phyloP scores from a whole-genome alignment of 2,113 vertebrate genomes.

The Lamprologus tigripictilis region DNA sequence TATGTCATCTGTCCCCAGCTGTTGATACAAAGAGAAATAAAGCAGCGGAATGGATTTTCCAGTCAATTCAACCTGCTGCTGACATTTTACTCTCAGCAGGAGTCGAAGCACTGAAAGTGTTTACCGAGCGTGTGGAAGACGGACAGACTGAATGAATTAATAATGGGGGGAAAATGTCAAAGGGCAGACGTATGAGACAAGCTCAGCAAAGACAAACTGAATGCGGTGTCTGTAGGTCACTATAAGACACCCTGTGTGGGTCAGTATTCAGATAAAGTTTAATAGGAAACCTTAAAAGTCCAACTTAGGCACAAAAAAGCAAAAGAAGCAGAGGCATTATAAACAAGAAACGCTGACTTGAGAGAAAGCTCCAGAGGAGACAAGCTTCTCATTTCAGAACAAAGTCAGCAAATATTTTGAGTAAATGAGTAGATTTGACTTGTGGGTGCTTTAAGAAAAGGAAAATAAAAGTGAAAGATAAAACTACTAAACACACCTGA shows the following conservation, averaged over 20 bases:
- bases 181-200: background rate
- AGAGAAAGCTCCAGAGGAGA: background rate
- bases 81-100: conserved; percentile 52
- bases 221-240: background rate
- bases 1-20: background rate
- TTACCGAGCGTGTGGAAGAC: conserved; percentile 6
- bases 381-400: background rate
- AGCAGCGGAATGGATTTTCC: conserved; percentile 17
- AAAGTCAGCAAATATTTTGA: background rate
- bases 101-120: conserved; percentile 17
- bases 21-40: background rate
- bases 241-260: background rate
- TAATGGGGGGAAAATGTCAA: conserved; percentile 43
- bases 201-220: background rate
- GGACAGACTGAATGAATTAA: conserved; percentile 42
- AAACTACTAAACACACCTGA: background rate
- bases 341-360: background rate
- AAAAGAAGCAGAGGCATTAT: background rate
- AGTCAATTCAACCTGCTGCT: conserved; percentile 39
- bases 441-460: background rate
- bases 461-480: background rate
- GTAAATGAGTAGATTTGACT: background rate
- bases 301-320: background rate
- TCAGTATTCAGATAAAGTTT: background rate
- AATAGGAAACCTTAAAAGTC: background rate